A percentile compares a stretch with the other conserved stretches of the same genome.
phyloP scores from a whole-genome alignment of 2,888 invertebrate species.

The Leistus spinibarbis region DNA sequence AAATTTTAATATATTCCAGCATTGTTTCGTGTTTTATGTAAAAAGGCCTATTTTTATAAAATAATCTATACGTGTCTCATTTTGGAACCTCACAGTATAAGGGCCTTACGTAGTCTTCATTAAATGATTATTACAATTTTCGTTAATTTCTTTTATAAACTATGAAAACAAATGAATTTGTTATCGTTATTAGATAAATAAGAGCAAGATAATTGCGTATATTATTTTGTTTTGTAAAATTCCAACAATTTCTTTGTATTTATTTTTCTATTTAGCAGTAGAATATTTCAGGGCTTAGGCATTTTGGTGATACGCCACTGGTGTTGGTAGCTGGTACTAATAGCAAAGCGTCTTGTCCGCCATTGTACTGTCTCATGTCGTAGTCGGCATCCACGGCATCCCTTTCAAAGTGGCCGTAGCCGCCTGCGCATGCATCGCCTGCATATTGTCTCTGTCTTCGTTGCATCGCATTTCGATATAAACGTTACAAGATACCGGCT shows the following conservation, averaged over 20 bases:
- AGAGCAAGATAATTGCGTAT: neutral
- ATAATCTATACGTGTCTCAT: too few relatives aligned
- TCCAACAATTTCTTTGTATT: neutral
- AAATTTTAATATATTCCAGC: too few relatives aligned
- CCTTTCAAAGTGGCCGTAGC: constrained; percentile 37
- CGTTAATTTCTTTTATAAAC: too few relatives aligned
- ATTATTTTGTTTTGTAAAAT: neutral
- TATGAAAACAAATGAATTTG: too few relatives aligned
- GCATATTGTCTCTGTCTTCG: constrained; percentile 19
- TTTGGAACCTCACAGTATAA: too few relatives aligned
- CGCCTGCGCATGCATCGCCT: too few relatives aligned
- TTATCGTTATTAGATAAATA: too few relatives aligned
- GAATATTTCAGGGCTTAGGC: neutral
- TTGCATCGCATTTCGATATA: constrained; percentile 27
- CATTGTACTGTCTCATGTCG: constrained; percentile 40
- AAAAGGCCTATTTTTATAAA: too few relatives aligned
- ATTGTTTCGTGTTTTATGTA: too few relatives aligned
- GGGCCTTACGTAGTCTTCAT: too few relatives aligned
- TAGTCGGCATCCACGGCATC: constrained; percentile 39
- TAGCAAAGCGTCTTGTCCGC: constrained; percentile 22
- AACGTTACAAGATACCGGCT: constrained; percentile 18
- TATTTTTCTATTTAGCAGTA: neutral
- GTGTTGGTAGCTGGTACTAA: neutral
- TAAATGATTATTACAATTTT: too few relatives aligned
- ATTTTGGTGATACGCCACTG: constrained; percentile 31